Base-by-base conservation (phyloP, 1,140 invertebrate species). In the Penaeus indicus region DNA sequence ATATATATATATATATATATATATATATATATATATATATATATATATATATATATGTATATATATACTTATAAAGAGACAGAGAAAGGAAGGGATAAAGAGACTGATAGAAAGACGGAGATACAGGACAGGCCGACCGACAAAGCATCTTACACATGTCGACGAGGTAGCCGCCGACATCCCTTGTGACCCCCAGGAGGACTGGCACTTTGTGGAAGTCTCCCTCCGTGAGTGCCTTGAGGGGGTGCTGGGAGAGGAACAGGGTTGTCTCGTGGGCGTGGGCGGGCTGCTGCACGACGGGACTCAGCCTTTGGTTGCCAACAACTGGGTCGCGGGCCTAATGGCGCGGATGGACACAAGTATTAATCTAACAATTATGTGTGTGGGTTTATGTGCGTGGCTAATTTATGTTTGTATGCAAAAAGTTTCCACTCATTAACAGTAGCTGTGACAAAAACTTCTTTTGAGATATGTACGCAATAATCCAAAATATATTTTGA, bases 241-340 rank as follows among this genome's bases (percentile, higher is more conserved):
- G 90, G 1, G 93, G 93, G 79, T 91, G 91, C 64, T 92, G 91
- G 21, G 83, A 67, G 22, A 93, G 91, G 85, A 93, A 92, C 21
- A 90, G 89, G 63, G 88, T 54, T 11, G 62, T 61, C 16, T 67
- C 88, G 62, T 61, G 10, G 21, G n/a, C 63, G 25, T 78, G 16
- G 16, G 72, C 27, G 4, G 69, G 13, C 13, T 83, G 10, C 72
- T 90, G 90, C 18, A 86, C 69, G 27, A 47, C 38, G 13, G 90
- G 90, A 10, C 79, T 79, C 5, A 90, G 80, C 19, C 85, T 83
- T 19, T 84, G 67, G 62, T 90, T 90, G 19, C 90, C 90, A 16
- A 90, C 87, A 0, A 90, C 0, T 13, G 69, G 87, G 72, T 90
- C 90, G 21, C 85, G 84, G 25, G 25, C 60, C 90, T 90, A 54